Evolutionary conservation across 2,888 invertebrate genomes (phyloP).

Genomic region (Sesamia inferens): DNA sequence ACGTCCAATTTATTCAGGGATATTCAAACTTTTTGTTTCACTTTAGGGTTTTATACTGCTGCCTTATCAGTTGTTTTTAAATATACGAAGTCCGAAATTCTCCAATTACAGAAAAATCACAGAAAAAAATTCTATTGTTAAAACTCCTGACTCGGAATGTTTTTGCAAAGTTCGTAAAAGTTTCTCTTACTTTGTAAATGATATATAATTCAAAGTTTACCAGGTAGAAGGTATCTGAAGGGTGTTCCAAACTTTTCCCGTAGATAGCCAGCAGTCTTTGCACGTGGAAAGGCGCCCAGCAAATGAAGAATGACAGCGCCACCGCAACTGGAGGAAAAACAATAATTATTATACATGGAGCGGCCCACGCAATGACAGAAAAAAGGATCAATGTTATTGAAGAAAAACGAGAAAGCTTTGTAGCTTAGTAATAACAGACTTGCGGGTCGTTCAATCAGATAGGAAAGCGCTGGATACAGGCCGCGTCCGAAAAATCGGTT

Average conservation of each 20-base stretch:
- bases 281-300: conserved; percentile 98
- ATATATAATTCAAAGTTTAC: conserved; percentile 68
- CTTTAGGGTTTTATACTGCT: neutral
- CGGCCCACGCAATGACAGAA: neutral
- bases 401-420: neutral
- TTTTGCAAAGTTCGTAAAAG: conserved; percentile 15
- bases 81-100: neutral
- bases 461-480: too few species aligned
- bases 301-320: conserved; percentile 95
- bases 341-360: conserved; percentile 23
- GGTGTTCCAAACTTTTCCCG: conserved; percentile 86
- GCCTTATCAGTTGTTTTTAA: too few species aligned
- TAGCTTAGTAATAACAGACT: neutral
- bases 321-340: conserved; percentile 93
- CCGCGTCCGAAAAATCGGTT: too few species aligned
- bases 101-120: neutral
- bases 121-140: neutral
- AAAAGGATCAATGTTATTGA: conserved; percentile 20
- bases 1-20: conserved; percentile 17
- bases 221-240: conserved; percentile 85
- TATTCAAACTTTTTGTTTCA: neutral
- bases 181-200: conserved; percentile 21
- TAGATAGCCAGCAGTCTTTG: conserved; percentile 96
- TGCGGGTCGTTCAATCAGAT: neutral
- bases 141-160: neutral